A percentile compares a stretch with the other conserved stretches of the same genome.
These are phyloP conservation scores for Chaetops frenatus DNA, from an alignment of 2,113 vertebrate species.

Conservation along the genomic window DNA sequence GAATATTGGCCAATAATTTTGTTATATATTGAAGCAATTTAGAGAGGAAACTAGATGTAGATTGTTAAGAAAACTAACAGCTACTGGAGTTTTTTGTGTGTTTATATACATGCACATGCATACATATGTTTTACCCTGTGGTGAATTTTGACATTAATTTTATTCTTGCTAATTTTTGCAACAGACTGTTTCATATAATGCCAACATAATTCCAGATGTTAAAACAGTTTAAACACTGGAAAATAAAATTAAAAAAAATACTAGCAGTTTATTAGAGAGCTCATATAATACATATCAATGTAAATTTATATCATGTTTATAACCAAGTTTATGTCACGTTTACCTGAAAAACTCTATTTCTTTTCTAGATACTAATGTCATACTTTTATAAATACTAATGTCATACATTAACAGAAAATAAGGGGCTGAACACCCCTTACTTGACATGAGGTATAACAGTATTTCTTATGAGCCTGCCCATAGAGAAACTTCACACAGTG, in stretches of 20 bases:
- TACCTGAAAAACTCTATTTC: not conserved
- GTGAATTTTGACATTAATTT: not conserved
- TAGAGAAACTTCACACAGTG: not conserved
- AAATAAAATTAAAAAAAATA: not conserved
- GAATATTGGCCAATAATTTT: not conserved
- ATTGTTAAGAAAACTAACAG: not conserved
- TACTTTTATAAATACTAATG: not conserved
- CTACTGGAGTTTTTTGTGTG: not conserved
- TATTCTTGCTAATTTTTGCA: not conserved
- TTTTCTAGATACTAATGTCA: not conserved
- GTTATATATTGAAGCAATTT: not conserved
- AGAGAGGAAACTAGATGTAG: not conserved
- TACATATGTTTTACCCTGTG: not conserved
- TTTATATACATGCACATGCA: rapidly evolving
- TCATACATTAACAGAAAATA: not conserved
- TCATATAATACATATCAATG: not conserved
- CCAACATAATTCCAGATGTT: not conserved
- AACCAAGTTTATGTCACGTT: not conserved
- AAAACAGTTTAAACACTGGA: not conserved
- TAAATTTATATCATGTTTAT: not conserved
- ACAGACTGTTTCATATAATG: not conserved
- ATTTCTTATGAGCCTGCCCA: not conserved
- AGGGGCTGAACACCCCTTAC: not conserved
- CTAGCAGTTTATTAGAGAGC: not conserved
- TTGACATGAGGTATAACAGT: not conserved